Evolutionary conservation across 2,888 invertebrate genomes (phyloP), one percentile per base, ranked within the genome.

Genomic region (Zelleria hepariella): DNA sequence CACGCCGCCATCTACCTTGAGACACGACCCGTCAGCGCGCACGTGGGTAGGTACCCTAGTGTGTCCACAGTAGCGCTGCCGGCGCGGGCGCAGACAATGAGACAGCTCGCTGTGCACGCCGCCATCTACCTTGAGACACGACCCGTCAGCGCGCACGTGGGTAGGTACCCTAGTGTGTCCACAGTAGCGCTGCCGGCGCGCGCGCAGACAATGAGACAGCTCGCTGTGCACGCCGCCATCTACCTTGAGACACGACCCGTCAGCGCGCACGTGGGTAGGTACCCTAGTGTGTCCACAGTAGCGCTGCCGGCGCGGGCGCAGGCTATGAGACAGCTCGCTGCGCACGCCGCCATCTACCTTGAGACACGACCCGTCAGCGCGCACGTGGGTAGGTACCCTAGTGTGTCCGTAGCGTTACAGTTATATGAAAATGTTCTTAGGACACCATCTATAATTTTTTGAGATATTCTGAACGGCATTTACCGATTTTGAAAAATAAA

Each of bases 291-390:
- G n/a, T 32, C 32, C 6, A 18, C 25, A 21, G 55, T 56, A 10
- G 5, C 77, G 52, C 72, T 89, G 74, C 90, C 90, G 7, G 32
- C 66, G 65, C 80, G 79, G 42, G 82, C 83, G 63, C 78, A 74
- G 64, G 60, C 60, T 66, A 76, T 90, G 75, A 80, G 92, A 64
- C 82, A 79, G 57, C 82, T 92, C 21, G 91, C 93, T 48, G 91
- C 93, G 59, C 92, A 93, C 74, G 90, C 92, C 61, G 90, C 93
- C 74, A 71, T 94, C 58, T 95, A 94, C 76, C 82, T 96, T 24
- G 78, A 89, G 60, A 90, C 90, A 0, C 86, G 96, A 2, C 79
- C 80, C 21, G 65, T 65, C 57, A 66, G 69, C 61, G 80, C 80
- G 75, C 66, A 66, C 57, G 78, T 80, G 61, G 86, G 84, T 83